phyloP scores from a whole-genome alignment of 1,140 invertebrate genomes.

The Battus philenor region DNA sequence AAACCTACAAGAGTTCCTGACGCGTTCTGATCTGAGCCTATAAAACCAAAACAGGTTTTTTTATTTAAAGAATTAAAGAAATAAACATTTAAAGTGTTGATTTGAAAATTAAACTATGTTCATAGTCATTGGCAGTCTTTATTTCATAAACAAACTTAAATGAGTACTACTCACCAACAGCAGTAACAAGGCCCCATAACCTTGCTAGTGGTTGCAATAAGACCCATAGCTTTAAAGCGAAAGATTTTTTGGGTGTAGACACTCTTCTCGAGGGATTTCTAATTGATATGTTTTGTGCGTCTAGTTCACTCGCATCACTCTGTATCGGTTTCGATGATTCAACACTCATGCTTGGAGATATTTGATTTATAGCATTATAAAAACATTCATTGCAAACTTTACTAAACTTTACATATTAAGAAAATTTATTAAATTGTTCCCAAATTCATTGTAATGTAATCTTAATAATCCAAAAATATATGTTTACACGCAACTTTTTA shows the following conservation, averaged over 20 bases:
- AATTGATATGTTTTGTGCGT: conserved; percentile 21
- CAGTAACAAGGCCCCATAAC: conserved; percentile 59
- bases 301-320: conserved; percentile 22
- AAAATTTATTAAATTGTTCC: background rate
- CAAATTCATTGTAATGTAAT: background rate
- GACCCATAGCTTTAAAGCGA: conserved; percentile 54
- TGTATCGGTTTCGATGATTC: conserved; percentile 21
- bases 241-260: conserved; percentile 40
- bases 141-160: too few species aligned
- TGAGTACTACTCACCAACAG: conserved; percentile 49
- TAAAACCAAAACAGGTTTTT: too few species aligned
- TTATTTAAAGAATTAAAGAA: too few species aligned
- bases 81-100: too few species aligned
- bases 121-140: too few species aligned
- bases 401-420: background rate
- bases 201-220: conserved; percentile 58
- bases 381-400: background rate
- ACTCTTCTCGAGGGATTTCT: conserved; percentile 29
- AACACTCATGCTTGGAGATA: conserved; percentile 11
- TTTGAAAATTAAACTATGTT: too few species aligned
- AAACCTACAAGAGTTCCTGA: too few species aligned
- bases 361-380: too few species aligned
- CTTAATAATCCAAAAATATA: background rate
- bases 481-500: background rate
- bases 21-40: too few species aligned